phyloP scores from a whole-genome alignment of 2,113 vertebrate genomes.

The Picathartes gymnocephalus region DNA sequence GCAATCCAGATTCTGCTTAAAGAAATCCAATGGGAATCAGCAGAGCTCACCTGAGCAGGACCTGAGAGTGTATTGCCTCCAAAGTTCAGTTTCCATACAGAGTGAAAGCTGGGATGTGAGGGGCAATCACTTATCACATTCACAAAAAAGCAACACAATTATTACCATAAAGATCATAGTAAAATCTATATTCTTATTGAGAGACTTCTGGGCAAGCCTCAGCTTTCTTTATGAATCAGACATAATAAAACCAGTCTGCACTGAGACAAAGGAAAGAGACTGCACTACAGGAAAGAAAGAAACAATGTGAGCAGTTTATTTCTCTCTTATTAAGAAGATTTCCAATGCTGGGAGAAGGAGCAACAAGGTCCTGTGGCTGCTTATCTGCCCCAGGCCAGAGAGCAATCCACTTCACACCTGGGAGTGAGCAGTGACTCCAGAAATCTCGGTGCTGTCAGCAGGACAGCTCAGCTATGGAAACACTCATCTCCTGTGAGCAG shows the following conservation, averaged over 20 bases:
- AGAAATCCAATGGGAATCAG: neutral
- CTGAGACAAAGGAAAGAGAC: neutral
- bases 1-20: neutral
- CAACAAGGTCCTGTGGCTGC: neutral
- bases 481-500: neutral
- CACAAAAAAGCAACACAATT: neutral
- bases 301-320: neutral
- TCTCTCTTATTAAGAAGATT: neutral
- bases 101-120: neutral
- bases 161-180: neutral
- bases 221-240: neutral
- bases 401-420: slow-evolving; percentile 24
- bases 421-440: neutral
- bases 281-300: neutral
- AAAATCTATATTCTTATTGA: neutral
- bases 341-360: neutral
- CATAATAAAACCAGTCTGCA: neutral
- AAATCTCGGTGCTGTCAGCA: neutral
- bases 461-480: neutral
- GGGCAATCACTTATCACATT: neutral
- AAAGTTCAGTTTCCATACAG: neutral
- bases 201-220: neutral
- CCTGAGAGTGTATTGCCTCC: neutral
- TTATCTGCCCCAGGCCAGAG: neutral
- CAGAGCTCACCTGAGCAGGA: neutral